These are phyloP conservation scores for Encarsia formosa DNA, from an alignment of 2,888 invertebrate species.

Conservation along the genomic window DNA sequence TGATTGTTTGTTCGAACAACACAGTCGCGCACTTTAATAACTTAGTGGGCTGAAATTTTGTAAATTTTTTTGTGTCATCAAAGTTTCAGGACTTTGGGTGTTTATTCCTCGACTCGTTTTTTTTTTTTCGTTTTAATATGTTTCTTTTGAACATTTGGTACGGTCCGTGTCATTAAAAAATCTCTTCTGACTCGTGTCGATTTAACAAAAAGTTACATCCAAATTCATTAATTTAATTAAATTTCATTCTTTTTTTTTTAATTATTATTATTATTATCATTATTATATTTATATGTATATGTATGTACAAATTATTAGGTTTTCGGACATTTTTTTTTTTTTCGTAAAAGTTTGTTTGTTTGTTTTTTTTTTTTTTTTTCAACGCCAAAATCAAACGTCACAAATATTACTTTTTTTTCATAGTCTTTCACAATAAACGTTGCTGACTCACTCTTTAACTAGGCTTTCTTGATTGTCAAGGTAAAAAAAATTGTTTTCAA, in stretches of 20 bases:
- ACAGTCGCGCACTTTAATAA: too few relatives aligned
- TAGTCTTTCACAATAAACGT: slow-evolving; percentile 1
- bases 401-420: slow-evolving; percentile 37
- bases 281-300: slow-evolving; percentile 16
- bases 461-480: not conserved
- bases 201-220: slow-evolving; percentile 16
- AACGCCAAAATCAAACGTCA: slow-evolving; percentile 33
- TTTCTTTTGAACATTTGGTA: slow-evolving; percentile 16
- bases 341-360: too few relatives aligned
- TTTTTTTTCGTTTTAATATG: slow-evolving; percentile 7
- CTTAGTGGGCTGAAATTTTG: too few relatives aligned
- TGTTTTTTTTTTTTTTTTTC: too few relatives aligned
- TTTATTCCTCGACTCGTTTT: not conserved
- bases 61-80: too few relatives aligned
- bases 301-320: slow-evolving; percentile 25
- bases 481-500: not conserved
- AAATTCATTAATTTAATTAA: slow-evolving; percentile 20
- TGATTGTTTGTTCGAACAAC: too few relatives aligned
- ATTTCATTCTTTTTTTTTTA: slow-evolving; percentile 4
- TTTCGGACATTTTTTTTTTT: slow-evolving; percentile 28
- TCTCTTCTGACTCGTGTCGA: slow-evolving; percentile 5
- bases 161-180: slow-evolving; percentile 4
- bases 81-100: too few relatives aligned
- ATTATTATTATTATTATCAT: not conserved
- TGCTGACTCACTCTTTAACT: not conserved